Base-by-base conservation (phyloP, 2,797 vertebrate genomes). In the Okamejei kenojei region DNA sequence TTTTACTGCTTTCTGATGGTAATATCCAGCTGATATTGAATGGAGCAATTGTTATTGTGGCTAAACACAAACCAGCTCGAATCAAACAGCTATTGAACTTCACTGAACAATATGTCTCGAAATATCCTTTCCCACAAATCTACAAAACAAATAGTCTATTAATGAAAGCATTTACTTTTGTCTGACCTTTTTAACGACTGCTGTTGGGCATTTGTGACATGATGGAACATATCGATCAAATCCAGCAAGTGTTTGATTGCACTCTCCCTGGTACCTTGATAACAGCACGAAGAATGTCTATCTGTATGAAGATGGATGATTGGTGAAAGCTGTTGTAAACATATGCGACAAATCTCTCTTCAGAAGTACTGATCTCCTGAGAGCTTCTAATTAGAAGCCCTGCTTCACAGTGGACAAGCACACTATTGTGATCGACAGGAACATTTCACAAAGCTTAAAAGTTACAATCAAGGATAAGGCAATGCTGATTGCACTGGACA, bases 261-360 rank as follows among this genome's bases (percentile, higher is more conserved):
- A 92, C 15, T 10, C 35, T 91, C 76, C 86, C 93, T 93, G 77
- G 93, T 68, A 54, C 86, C 93, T 92, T 94, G 81, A 93, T 82
- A 71, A 93, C 93, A 93, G 93, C 76, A 82, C 61, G 80, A 93
- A 94, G 94, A 94, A 92, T 81, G 81, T 79, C 93, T 93, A 63
- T 93, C 93, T 94, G 93, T 94, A 94, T 93, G 93, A 94, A 94
- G 94, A 94, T 94, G 80, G 94, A 94, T 94, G 93, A 94, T 94
- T 94, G 93, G 92, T 93, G 94, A 93, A 93, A 93, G 74, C 32
- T 80, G 93, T 94, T 94, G 94, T 94, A 94, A 94, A 94, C 93
- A 93, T 93, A 94, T 93, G 93, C 93, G 93, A 93, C 94, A 90
- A 93, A 93, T 93, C 93, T 80, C 93, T 94, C 93, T 93, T 90